Evolutionary conservation across 2,888 invertebrate genomes (phyloP).

Genomic region (Stenodera caucasica): DNA sequence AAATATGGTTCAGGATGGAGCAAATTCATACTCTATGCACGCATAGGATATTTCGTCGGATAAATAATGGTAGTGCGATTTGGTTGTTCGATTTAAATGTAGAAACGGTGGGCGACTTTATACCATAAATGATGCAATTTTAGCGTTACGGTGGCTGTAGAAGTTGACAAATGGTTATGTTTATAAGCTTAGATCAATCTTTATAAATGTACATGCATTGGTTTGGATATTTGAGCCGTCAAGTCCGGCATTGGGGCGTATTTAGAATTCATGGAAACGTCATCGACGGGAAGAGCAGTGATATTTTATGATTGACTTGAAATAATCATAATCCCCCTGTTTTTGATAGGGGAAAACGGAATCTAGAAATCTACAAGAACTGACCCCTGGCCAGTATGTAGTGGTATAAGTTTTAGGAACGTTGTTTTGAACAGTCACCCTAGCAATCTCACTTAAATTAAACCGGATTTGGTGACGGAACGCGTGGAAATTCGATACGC

Average conservation of each 20-base stretch:
- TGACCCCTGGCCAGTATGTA: conserved; percentile 44
- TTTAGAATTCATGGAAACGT: conserved; percentile 56
- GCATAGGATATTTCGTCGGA: conserved; percentile 20
- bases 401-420: conserved; percentile 18
- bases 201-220: conserved; percentile 46
- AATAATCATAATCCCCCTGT: conserved; percentile 41
- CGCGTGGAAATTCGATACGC: conserved; percentile 46
- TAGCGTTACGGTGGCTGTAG: conserved; percentile 34
- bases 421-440: conserved; percentile 32
- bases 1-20: too few relatives aligned
- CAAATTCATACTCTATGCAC: not conserved
- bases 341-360: conserved; percentile 20
- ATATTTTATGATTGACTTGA: conserved; percentile 56
- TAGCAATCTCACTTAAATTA: conserved; percentile 51
- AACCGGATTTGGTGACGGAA: conserved; percentile 51
- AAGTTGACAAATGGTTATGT: conserved; percentile 50
- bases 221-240: conserved; percentile 31
- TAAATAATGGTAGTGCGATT: conserved; percentile 25
- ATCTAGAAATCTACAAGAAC: conserved; percentile 35
- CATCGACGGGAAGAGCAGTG: conserved; percentile 52
- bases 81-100: conserved; percentile 23
- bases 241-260: conserved; percentile 39
- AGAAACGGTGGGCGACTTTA: conserved; percentile 31
- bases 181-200: conserved; percentile 49
- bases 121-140: conserved; percentile 44